Conservation (phyloP, 92 coral and sea anemone genomes). For the Umimayanthus chanpuru region DNA sequence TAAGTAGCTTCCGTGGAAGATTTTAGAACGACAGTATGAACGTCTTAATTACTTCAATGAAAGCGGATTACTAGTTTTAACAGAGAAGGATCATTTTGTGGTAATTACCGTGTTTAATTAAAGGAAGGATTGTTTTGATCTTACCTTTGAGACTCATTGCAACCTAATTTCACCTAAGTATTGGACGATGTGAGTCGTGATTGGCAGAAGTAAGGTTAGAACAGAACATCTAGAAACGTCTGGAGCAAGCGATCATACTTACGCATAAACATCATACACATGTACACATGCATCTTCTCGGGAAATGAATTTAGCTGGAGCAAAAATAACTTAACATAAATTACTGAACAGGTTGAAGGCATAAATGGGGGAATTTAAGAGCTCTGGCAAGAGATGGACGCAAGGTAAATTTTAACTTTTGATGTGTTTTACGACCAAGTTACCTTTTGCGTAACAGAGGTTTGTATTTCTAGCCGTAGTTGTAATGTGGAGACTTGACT, state of each 20-base stretch:
- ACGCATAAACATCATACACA: background rate
- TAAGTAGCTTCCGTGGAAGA: background rate
- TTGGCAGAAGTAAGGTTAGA: constrained; percentile 5
- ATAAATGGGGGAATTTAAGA: background rate
- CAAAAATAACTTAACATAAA: background rate
- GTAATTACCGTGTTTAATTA: constrained; percentile 39
- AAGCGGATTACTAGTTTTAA: constrained; percentile 16
- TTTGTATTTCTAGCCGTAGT: background rate
- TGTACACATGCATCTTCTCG: background rate
- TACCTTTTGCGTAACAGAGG: background rate
- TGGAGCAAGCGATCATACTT: background rate
- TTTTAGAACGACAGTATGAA: background rate
- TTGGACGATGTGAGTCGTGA: constrained; percentile 12
- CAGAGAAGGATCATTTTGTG: constrained; percentile 26
- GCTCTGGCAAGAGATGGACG: background rate
- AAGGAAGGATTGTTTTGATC: constrained; percentile 16
- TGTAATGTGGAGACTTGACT: background rate
- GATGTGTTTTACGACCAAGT: background rate
- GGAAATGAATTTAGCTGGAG: background rate
- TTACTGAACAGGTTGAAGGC: background rate
- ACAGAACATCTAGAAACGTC: background rate
- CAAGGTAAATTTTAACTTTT: background rate
- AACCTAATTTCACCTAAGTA: constrained; percentile 11
- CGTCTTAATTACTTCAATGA: constrained; percentile 14
- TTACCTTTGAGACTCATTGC: background rate